Conservation (phyloP, 1,140 invertebrate genomes). For the Heliconius congener region DNA sequence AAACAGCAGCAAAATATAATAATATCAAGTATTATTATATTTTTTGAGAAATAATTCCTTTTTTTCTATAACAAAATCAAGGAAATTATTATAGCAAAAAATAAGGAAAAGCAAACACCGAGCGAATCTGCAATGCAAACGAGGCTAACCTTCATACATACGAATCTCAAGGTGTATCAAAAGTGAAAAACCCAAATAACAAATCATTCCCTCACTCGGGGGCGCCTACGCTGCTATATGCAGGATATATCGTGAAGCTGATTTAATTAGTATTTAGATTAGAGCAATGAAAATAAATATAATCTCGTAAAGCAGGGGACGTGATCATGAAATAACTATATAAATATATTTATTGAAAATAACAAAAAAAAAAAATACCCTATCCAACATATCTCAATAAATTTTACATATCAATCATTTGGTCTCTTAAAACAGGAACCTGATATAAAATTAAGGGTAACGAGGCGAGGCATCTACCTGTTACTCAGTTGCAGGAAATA, state of each 20-base stretch:
- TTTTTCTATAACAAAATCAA: background rate
- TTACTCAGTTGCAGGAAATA: constrained; percentile 29
- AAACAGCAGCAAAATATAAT: no score
- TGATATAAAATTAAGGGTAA: constrained; percentile 29
- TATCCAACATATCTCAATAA: constrained; percentile 2
- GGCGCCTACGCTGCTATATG: no score
- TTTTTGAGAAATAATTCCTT: background rate
- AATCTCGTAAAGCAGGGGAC: no score
- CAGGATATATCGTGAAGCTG: no score
- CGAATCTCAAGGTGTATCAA: background rate
- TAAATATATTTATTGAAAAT: no score
- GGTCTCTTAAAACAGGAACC: background rate
- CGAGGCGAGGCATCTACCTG: constrained; percentile 30
- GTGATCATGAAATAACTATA: no score
- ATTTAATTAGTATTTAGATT: no score
- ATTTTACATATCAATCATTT: constrained; percentile 16
- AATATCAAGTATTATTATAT: no score
- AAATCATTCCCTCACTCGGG: no score
- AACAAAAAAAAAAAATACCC: background rate
- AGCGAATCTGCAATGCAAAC: background rate
- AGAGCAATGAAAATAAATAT: no score
- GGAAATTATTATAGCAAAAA: constrained; percentile 3
- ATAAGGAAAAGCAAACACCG: background rate
- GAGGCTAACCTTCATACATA: background rate
- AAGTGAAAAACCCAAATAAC: background rate